Conservation (phyloP, 1,140 invertebrate species). For the Drosophila quadrilineata region DNA sequence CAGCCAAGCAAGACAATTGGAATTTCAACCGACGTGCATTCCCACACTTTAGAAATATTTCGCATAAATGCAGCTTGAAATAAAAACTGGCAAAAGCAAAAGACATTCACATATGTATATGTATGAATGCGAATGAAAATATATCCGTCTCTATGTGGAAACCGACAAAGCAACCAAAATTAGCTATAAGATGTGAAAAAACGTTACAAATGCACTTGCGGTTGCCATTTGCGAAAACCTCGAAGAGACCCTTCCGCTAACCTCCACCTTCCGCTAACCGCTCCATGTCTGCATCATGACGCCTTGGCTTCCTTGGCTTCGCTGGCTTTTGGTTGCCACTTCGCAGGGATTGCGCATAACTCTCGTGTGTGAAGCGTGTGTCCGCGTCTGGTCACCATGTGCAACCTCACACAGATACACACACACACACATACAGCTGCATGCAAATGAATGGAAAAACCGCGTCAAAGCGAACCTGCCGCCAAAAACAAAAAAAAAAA, state of each 20-base stretch:
- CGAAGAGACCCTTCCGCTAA: constrained; percentile 45
- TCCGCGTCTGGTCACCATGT: constrained; percentile 67
- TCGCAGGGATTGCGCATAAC: constrained; percentile 8
- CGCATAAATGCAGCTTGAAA: constrained; percentile 49
- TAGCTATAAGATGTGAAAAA: constrained; percentile 74
- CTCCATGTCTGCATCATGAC: background rate
- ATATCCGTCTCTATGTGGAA: constrained; percentile 41
- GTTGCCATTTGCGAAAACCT: constrained; percentile 70
- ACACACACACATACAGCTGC: background rate
- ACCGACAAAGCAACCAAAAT: constrained; percentile 71
- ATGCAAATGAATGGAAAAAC: constrained; percentile 78
- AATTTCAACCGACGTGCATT: constrained; percentile 55
- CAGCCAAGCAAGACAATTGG: constrained; percentile 17
- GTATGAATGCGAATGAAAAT: background rate
- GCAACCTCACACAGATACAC: constrained; percentile 30
- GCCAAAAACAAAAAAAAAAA: constrained; percentile 37
- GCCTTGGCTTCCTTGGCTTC: background rate
- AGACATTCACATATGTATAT: constrained; percentile 30
- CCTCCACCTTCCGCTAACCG: background rate
- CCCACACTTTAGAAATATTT: constrained; percentile 69
- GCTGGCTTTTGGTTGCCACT: too few relatives aligned
- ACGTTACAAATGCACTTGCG: constrained; percentile 75
- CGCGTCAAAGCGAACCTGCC: constrained; percentile 73
- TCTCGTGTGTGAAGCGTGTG: constrained; percentile 57
- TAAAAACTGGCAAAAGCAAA: constrained; percentile 10